Percentiles rank a stretch among this genome's conserved stretches.
phyloP scores from a whole-genome alignment of 1,140 invertebrate genomes.

The Melanaphis sacchari region DNA sequence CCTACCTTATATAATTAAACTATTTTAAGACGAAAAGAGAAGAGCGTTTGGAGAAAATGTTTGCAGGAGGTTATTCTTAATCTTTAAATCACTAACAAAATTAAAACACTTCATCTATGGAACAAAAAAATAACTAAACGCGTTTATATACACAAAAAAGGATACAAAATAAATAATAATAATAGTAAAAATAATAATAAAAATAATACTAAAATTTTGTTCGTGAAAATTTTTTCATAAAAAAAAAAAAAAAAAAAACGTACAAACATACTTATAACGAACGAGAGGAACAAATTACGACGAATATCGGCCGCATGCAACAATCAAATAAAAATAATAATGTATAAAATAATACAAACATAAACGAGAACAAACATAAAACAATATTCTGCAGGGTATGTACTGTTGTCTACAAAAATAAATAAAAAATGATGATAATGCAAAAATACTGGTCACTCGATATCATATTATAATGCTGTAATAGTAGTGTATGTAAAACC shows the following conservation, averaged over 20 bases:
- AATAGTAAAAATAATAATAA: slow-evolving; percentile 37
- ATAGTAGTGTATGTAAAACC: neutral
- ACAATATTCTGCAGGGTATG: slow-evolving; percentile 39
- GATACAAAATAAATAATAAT: slow-evolving; percentile 57
- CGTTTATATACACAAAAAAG: slow-evolving; percentile 57
- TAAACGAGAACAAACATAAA: slow-evolving; percentile 55
- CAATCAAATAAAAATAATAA: slow-evolving; percentile 56
- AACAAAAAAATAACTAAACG: slow-evolving; percentile 54
- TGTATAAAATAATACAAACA: slow-evolving; percentile 53
- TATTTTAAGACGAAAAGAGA: too few species aligned
- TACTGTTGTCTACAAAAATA: slow-evolving; percentile 54
- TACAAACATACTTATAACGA: slow-evolving; percentile 49
- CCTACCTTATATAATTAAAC: neutral
- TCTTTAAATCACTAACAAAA: neutral
- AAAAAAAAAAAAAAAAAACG: slow-evolving; percentile 23
- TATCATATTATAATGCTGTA: neutral
- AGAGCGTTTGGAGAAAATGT: neutral
- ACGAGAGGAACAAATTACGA: slow-evolving; percentile 50
- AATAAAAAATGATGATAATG: slow-evolving; percentile 53
- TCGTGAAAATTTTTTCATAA: slow-evolving; percentile 25
- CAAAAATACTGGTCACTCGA: slow-evolving; percentile 7
- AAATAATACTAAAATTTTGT: slow-evolving; percentile 15
- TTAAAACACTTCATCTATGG: slow-evolving; percentile 9
- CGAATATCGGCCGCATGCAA: slow-evolving; percentile 36
- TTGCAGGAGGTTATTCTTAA: neutral